Evolutionary conservation across 2,797 vertebrate genomes (phyloP).

Genomic region (Falco biarmicus): DNA sequence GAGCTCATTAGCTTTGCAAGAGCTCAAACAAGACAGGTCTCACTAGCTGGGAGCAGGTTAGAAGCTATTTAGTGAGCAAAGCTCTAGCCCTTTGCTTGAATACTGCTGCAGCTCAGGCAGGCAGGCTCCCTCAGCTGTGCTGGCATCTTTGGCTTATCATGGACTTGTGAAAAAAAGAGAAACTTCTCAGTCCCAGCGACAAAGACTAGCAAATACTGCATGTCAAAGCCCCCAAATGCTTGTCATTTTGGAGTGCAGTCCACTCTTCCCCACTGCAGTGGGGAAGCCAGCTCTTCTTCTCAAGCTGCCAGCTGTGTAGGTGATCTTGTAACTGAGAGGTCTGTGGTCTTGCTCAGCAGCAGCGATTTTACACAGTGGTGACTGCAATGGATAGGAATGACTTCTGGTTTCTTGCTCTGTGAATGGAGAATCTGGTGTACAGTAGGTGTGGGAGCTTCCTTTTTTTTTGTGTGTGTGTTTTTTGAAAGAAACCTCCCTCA

Average conservation of each 20-base stretch:
- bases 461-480: accelerated
- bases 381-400: neutral
- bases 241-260: neutral
- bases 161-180: neutral
- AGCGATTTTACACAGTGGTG: neutral
- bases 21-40: neutral
- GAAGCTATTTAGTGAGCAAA: neutral
- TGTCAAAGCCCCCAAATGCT: neutral
- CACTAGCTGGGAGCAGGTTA: neutral
- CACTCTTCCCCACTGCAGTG: neutral
- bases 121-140: neutral
- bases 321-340: neutral
- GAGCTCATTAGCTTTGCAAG: neutral
- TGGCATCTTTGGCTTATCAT: neutral
- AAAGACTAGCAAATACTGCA: neutral
- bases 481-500: neutral
- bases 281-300: neutral
- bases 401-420: neutral
- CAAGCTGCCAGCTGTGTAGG: neutral
- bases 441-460: neutral
- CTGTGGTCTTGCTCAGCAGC: neutral
- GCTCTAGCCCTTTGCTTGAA: neutral
- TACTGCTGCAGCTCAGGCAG: neutral
- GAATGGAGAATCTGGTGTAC: neutral
- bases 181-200: neutral